These are phyloP conservation scores for Dynastes maya DNA, from an alignment of 2,888 invertebrate genomes.

Conservation along the genomic window DNA sequence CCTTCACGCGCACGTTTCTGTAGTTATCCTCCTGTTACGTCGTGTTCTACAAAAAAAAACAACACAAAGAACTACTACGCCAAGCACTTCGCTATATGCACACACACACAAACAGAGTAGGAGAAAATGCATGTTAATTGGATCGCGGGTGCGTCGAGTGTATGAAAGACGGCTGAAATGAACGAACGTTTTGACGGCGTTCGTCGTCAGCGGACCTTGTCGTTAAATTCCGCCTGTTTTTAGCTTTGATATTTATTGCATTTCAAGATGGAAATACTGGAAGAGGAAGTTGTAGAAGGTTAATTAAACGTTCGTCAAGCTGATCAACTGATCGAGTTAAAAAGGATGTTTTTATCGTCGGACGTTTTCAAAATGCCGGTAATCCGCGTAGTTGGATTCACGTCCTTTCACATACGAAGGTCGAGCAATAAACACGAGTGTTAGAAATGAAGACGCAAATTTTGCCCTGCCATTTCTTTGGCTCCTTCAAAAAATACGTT, in stretches of 20 bases:
- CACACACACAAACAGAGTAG: background rate
- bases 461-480: too few relatives aligned
- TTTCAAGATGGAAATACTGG: background rate
- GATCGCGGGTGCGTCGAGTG: slow-evolving; percentile 14
- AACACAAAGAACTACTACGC: background rate
- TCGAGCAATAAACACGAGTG: too few relatives aligned
- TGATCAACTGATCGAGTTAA: background rate
- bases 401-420: too few relatives aligned
- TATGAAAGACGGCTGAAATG: slow-evolving; percentile 6
- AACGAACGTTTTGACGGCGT: slow-evolving; percentile 19
- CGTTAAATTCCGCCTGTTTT: background rate
- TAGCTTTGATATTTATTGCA: slow-evolving; percentile 6
- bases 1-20: slow-evolving; percentile 33
- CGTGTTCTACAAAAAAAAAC: slow-evolving; percentile 30
- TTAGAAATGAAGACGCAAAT: too few relatives aligned
- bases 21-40: slow-evolving; percentile 43
- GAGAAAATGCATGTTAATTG: slow-evolving; percentile 41
- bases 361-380: too few relatives aligned
- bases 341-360: background rate
- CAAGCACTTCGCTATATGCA: background rate
- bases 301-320: slow-evolving; percentile 11
- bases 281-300: slow-evolving; percentile 5
- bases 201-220: slow-evolving; percentile 3
- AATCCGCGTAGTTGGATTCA: too few relatives aligned
- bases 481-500: too few relatives aligned